Base-by-base conservation (phyloP, 2,113 vertebrate species). In the Chaenocephalus aceratus region DNA sequence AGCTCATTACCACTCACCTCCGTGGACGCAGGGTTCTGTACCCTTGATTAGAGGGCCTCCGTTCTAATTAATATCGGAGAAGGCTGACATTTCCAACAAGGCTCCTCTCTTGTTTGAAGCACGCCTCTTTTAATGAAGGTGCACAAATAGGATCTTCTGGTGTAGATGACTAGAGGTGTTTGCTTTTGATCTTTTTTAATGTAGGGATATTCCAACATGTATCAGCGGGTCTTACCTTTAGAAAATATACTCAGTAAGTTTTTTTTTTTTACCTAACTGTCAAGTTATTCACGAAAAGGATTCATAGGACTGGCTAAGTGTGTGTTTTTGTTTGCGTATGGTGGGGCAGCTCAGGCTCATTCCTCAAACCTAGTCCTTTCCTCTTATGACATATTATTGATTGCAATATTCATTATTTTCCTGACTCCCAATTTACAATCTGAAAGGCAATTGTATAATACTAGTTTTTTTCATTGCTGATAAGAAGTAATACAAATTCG, bases 1-100 rank as follows among this genome's bases (percentile, higher is more conserved):
- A 82, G 79, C 92, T 93, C 91, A 87, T 93, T 93, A 93, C 71
- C 77, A 60, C 89, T 89, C 87, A 92, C 90, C 88, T 90, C 88
- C 83, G 69, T 82, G 89, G 83, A 85, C 77, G 68, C 72, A 69
- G 69, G 70, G 85, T 86, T 93, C 91, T 93, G 86, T 91, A 88
- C 82, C 72, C 84, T 71, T 93, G 91, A 93, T 93, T 94, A 86
- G 83, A 91, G 85, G 72, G 82, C 82, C 88, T 89, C 89, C 65
- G 90, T 77, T 87, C 88, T 86, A 92, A 89, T 91, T 93, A 91
- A 92, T 90, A 88, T 88, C 84, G 85, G 45, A 80, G 83, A 80
- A 84, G 84, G 88, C 81, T 91, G 91, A 90, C 90, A 93, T 93
- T 94, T 93, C 81, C 87, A 87, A 87, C 26, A 18, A 87, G 86